phyloP scores from a whole-genome alignment of 2,888 invertebrate species.

The Temnothorax ravouxi region DNA sequence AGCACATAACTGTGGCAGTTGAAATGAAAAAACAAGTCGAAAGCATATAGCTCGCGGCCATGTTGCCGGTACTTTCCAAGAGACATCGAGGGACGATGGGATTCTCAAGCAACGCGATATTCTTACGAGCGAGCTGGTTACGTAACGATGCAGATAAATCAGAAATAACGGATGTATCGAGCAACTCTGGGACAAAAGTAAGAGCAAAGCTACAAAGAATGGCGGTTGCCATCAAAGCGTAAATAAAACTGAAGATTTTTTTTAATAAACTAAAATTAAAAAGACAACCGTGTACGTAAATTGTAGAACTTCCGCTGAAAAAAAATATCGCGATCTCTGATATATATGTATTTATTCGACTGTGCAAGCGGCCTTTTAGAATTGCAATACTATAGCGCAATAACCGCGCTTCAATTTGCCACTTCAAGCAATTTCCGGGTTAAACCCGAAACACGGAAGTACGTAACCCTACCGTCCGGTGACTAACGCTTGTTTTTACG shows the following conservation, averaged over 20 bases:
- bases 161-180: neutral
- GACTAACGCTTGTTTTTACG: conserved; percentile 38
- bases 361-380: neutral
- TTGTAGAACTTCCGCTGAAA: neutral
- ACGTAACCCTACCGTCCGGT: conserved; percentile 5
- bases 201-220: neutral
- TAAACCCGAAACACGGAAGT: conserved; percentile 33
- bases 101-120: conserved; percentile 13
- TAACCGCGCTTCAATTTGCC: conserved; percentile 31
- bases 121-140: conserved; percentile 25
- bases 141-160: conserved; percentile 34
- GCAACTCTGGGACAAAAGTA: neutral
- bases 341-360: neutral
- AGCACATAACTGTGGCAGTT: conserved; percentile 49
- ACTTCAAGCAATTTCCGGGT: conserved; percentile 34
- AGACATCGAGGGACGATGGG: neutral
- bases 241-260: neutral
- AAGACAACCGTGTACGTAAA: neutral
- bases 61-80: conserved; percentile 3
- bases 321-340: neutral
- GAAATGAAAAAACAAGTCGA: conserved; percentile 18
- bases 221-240: neutral
- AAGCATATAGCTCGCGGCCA: conserved; percentile 13
- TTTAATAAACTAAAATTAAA: neutral
- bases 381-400: conserved; percentile 10